Evolutionary conservation across 2,888 invertebrate species (phyloP), one percentile per base, ranked within the genome.

Genomic region (Eueremaeus valkanovi): DNA sequence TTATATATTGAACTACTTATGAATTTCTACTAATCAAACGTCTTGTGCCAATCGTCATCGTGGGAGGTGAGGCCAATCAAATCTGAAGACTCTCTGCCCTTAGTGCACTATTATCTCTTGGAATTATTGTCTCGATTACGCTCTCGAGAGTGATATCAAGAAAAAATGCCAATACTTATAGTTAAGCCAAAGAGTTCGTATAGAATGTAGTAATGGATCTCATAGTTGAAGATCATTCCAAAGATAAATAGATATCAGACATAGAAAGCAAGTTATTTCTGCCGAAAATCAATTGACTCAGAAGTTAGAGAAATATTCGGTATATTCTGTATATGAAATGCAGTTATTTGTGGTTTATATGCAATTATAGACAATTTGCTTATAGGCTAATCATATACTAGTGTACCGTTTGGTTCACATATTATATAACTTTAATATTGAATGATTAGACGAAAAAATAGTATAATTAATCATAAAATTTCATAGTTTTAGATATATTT

Each of bases 131-230:
- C 31, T n/a, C 63, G 27, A 63, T 63, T 63, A 16, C 21, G 21
- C 55, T n/a, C n/a, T 55, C 55, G 18, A 55, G 24, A 33, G 31
- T 63, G 33, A 63, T 63, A 63, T 63, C 33, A 63, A 63, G 18
- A 61, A 36, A 63, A 21, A n/a, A n/a, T n/a, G n/a, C n/a, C n/a
- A n/a, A 31, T 63, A 27, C 8, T n/a, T 31, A 33, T 63, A 33
- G 21, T 8, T 29, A 29, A 6, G 33, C 27, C 6, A 27, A 9
- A 27, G 11, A 9, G 55, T 55, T 33, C 11, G 31, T 33, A 31
- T 33, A 33, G 63, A 63, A 33, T 63, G 33, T 33, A 63, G 33
- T 8, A 63, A 21, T 33, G 33, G 18, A 33, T 63, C 63, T n/a
- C 36, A n/a, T 18, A 29, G n/a, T 24, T 1, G 11, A 16, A 55